phyloP scores from a whole-genome alignment of 35 echinoderm and acorn worm species.

The Strongylocentrotus purpuratus region DNA sequence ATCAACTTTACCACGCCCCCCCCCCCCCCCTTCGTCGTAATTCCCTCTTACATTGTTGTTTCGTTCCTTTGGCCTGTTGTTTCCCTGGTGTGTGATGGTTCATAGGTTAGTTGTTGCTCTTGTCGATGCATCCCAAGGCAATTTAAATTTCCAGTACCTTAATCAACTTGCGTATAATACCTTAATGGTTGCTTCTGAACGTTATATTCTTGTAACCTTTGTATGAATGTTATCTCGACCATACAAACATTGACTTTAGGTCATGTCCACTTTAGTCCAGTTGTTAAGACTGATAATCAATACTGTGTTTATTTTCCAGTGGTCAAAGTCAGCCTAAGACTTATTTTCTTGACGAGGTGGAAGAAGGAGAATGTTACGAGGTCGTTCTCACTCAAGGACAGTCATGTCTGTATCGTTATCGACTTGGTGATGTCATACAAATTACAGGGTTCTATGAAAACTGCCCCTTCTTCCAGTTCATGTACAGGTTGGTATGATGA shows the following conservation, averaged over 20 bases:
- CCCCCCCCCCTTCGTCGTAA: too few relatives aligned
- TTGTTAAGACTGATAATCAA: background rate
- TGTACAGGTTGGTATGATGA: conserved; percentile 53
- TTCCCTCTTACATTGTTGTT: too few relatives aligned
- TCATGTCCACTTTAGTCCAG: background rate
- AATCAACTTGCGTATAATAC: too few relatives aligned
- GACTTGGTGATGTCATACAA: conserved; percentile 67
- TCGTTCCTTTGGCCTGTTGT: too few relatives aligned
- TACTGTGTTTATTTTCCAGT: background rate
- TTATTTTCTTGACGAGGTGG: conserved; percentile 58
- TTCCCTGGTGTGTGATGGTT: too few relatives aligned
- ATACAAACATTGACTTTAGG: too few relatives aligned
- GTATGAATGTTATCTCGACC: background rate
- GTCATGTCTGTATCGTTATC: conserved; percentile 56
- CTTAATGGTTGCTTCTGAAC: background rate
- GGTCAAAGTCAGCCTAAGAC: conserved; percentile 64
- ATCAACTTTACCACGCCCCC: too few relatives aligned
- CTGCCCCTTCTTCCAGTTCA: conserved; percentile 61
- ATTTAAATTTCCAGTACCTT: too few relatives aligned
- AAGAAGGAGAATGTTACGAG: conserved; percentile 61
- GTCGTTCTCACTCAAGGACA: conserved; percentile 50
- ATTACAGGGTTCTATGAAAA: conserved; percentile 61
- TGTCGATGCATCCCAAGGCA: too few relatives aligned
- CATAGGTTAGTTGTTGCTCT: too few relatives aligned
- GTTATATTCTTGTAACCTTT: background rate